Base-by-base conservation (phyloP, 2,797 vertebrate genomes). In the Eulemur mongoz region DNA sequence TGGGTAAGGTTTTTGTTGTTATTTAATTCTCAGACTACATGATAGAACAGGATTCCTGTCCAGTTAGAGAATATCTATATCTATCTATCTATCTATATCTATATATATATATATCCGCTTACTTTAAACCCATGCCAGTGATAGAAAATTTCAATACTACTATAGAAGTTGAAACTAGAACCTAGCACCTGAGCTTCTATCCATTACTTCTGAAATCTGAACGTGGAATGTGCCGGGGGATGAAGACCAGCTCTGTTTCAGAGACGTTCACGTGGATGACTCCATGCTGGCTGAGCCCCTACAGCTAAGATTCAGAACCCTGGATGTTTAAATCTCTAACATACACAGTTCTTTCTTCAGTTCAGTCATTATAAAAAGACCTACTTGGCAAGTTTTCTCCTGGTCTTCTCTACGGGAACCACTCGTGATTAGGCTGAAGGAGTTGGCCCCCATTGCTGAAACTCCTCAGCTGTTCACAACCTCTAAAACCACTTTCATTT, bases 401-500 rank as follows among this genome's bases (percentile, higher is more conserved):
- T 38, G 23, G 65, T 59, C 54, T 32, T 48, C 59, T 80, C 11
- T 52, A 57, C 0, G 22, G 61, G 54, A 87, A 81, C 43, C 70
- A 73, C 67, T 52, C 22, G 35, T 5, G 14, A 61, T 63, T 61
- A 59, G 45, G 61, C 35, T 90, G 67, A 87, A 69, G 57, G 40
- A 95, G 38, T 50, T 67, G 87, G 59, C 67, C n/a, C 72, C 84
- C 22, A n/a, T 32, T 15, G 54, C 5, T 82, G 20, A 89, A 76
- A 84, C 5, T 67, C 61, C 61, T 81, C n/a, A 81, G 85, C 32
- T 59, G 57, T 23, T 80, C 50, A 84, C 9, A 43, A 76, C 5
- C 25, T 67, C 73, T 22, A 90, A 81, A 70, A 43, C 20, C 40
- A 86, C 69, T 76, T 92, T 81, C 89, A 81, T 83, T 89, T 96